A percentile compares a stretch with the other conserved stretches of the same genome.
These are phyloP conservation scores for Emydura subglobosa DNA, from an alignment of 2,113 vertebrate genomes.

Conservation along the genomic window DNA sequence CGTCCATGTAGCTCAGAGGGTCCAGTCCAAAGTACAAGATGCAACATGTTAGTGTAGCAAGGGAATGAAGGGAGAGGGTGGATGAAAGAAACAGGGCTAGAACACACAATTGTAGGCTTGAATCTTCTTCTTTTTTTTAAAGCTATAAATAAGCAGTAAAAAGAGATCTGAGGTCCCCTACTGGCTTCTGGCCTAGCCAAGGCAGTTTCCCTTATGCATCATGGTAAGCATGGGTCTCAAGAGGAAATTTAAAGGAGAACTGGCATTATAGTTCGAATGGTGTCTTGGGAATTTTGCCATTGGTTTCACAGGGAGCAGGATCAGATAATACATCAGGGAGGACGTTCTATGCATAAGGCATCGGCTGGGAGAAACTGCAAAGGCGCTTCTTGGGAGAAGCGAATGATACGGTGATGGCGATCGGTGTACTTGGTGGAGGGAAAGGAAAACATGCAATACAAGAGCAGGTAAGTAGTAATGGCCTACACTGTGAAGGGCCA, in stretches of 20 bases:
- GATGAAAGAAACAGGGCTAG: not conserved
- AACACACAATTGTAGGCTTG: not conserved
- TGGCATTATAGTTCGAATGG: not conserved
- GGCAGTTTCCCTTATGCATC: not conserved
- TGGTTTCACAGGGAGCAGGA: not conserved
- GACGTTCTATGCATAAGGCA: too few relatives aligned
- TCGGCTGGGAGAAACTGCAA: not conserved
- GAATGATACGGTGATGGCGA: not conserved
- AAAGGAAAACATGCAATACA: not conserved
- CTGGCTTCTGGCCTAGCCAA: not conserved
- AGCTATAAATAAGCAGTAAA: not conserved
- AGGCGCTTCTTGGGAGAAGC: not conserved
- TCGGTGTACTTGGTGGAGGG: not conserved
- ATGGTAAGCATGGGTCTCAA: not conserved
- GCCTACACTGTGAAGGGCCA: accelerated
- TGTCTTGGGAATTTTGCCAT: not conserved
- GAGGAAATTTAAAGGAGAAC: not conserved
- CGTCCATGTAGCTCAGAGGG: not conserved
- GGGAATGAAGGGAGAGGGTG: not conserved
- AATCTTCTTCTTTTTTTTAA: not conserved
- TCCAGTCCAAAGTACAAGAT: not conserved
- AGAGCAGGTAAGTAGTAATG: not conserved
- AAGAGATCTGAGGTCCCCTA: not conserved
- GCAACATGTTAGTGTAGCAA: not conserved
- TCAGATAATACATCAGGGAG: not conserved